Conservation (phyloP, 2,113 vertebrate genomes). For the Amblyopsis rosae region DNA sequence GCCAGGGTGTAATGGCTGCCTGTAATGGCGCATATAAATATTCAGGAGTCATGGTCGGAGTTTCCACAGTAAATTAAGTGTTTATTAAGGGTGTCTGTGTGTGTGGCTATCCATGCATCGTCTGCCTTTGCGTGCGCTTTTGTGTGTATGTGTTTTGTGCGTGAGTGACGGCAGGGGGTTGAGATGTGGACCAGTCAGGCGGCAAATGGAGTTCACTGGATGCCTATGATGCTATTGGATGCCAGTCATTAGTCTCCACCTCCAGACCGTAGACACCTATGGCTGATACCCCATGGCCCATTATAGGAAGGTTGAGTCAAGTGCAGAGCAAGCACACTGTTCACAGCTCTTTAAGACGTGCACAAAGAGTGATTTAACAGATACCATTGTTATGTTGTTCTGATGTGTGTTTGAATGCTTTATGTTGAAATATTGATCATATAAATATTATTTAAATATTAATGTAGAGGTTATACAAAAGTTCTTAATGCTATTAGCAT, state of each 20-base stretch:
- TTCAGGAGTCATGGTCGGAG: slow-evolving; percentile 35
- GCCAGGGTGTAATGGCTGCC: slow-evolving; percentile 31
- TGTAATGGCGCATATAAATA: slow-evolving; percentile 39
- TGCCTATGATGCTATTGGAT: slow-evolving; percentile 18
- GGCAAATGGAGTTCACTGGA: slow-evolving; percentile 39
- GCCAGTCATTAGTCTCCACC: neutral
- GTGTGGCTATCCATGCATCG: neutral
- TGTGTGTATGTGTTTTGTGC: slow-evolving; percentile 1
- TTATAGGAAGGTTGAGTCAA: neutral
- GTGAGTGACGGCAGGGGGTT: slow-evolving; percentile 17
- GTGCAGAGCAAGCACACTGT: neutral
- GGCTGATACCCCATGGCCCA: neutral
- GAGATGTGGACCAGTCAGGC: slow-evolving; percentile 22
- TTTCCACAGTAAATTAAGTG: slow-evolving; percentile 18
- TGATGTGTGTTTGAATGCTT: no score
- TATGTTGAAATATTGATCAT: no score
- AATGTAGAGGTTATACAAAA: no score
- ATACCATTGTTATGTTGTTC: no score
- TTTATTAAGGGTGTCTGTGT: slow-evolving; percentile 6
- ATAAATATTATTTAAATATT: no score
- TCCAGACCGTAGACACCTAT: neutral
- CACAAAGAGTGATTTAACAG: no score
- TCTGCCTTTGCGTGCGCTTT: slow-evolving; percentile 11
- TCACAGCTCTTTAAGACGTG: no score
- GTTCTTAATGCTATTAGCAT: no score